Conservation (phyloP, 1,140 invertebrate genomes). For the Papilio xuthus region DNA sequence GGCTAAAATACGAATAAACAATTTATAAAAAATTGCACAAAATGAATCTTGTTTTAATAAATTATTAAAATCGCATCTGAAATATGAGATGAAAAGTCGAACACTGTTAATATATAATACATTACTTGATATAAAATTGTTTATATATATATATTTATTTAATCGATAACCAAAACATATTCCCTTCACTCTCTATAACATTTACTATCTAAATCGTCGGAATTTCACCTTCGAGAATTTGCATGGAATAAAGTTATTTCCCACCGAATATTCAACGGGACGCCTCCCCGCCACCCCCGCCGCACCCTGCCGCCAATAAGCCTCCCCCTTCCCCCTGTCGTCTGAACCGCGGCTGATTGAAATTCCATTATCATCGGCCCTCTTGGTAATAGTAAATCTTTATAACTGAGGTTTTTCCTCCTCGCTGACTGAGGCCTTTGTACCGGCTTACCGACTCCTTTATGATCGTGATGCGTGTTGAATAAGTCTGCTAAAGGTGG, state of each 20-base stretch:
- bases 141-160: neutral
- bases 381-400: conserved; percentile 59
- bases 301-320: neutral
- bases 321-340: conserved; percentile 29
- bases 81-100: neutral
- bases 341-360: conserved; percentile 64
- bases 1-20: too few relatives aligned
- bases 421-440: conserved; percentile 57
- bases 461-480: conserved; percentile 53
- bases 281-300: neutral
- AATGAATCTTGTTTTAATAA: too few relatives aligned
- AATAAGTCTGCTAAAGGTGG: conserved; percentile 48
- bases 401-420: conserved; percentile 59
- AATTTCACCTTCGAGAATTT: conserved; percentile 29
- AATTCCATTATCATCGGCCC: conserved; percentile 76
- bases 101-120: neutral
- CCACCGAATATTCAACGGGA: conserved; percentile 33
- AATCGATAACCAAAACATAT: neutral
- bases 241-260: conserved; percentile 37
- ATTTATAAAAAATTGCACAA: too few relatives aligned
- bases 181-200: conserved; percentile 11
- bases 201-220: conserved; percentile 24
- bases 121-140: neutral
- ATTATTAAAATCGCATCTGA: neutral
- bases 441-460: conserved; percentile 53